Percentiles rank a stretch among this genome's conserved stretches.
phyloP scores from a whole-genome alignment of 2,888 invertebrate genomes.

The Ametastegia equiseti region DNA sequence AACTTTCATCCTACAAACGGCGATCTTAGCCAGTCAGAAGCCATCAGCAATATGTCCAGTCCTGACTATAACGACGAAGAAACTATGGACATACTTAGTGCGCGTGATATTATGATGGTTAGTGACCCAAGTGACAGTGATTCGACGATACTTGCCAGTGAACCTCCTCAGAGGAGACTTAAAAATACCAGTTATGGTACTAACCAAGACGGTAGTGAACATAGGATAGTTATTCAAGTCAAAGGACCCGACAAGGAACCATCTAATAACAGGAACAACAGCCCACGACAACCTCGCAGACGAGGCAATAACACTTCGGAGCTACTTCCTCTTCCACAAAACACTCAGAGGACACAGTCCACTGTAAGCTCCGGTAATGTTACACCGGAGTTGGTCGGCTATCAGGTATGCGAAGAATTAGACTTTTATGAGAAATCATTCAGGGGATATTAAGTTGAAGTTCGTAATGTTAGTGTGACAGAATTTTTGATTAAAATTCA shows the following conservation, averaged over 20 bases:
- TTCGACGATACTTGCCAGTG: slow-evolving; percentile 91
- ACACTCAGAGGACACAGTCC: slow-evolving; percentile 41
- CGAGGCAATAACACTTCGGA: slow-evolving; percentile 56
- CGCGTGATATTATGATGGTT: slow-evolving; percentile 90
- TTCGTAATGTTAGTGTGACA: no score
- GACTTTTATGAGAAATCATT: no score
- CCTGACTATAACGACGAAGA: slow-evolving; percentile 94
- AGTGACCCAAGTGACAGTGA: slow-evolving; percentile 94
- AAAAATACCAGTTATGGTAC: slow-evolving; percentile 72
- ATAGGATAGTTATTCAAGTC: slow-evolving; percentile 92
- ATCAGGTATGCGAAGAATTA: slow-evolving; percentile 78
- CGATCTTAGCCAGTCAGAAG: slow-evolving; percentile 90
- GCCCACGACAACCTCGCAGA: slow-evolving; percentile 67
- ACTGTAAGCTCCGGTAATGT: slow-evolving; percentile 56
- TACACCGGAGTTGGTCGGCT: slow-evolving; percentile 80
- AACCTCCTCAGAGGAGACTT: slow-evolving; percentile 81
- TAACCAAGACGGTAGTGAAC: slow-evolving; percentile 79
- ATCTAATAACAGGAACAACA: slow-evolving; percentile 59
- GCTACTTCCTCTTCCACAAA: slow-evolving; percentile 48
- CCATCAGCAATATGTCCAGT: slow-evolving; percentile 92
- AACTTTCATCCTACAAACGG: slow-evolving; percentile 77
- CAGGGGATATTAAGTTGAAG: no score
- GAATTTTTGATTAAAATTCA: no score
- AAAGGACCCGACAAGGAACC: slow-evolving; percentile 79
- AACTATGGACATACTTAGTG: slow-evolving; percentile 87